Conservation (phyloP, 2,113 vertebrate species). For the Platanista minor region DNA sequence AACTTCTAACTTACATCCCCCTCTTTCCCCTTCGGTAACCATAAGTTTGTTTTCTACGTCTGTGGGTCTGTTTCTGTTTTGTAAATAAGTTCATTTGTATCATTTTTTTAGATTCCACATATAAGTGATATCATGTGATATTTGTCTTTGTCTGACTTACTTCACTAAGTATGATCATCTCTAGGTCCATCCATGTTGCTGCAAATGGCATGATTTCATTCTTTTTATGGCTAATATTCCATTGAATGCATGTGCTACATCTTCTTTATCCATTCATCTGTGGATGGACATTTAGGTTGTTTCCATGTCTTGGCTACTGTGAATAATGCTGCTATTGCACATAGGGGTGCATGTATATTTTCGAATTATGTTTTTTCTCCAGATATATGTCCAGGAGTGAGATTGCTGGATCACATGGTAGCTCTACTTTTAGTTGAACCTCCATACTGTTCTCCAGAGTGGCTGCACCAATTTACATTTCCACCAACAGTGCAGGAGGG, state of each 20-base stretch:
- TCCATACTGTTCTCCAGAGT: accelerated
- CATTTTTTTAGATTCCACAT: no score
- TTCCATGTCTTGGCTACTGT: background rate
- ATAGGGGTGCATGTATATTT: background rate
- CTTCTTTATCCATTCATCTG: background rate
- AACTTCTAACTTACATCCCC: no score
- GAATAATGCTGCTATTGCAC: background rate
- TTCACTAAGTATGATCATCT: accelerated
- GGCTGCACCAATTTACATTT: background rate
- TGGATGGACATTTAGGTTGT: background rate
- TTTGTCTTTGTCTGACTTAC: background rate
- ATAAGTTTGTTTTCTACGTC: no score
- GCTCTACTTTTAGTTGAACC: background rate
- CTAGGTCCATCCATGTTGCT: background rate
- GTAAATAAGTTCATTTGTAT: no score
- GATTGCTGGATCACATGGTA: background rate
- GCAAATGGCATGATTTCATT: accelerated
- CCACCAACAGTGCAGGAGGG: background rate
- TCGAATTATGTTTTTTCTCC: background rate
- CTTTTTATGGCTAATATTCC: background rate
- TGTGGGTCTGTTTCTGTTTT: no score
- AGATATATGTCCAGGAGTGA: background rate
- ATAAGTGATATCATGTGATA: accelerated
- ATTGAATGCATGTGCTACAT: accelerated
- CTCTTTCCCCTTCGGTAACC: no score